Evolutionary conservation across 2,888 invertebrate genomes (phyloP), one percentile per base, ranked within the genome.

Genomic region (Crocallis elinguaria): DNA sequence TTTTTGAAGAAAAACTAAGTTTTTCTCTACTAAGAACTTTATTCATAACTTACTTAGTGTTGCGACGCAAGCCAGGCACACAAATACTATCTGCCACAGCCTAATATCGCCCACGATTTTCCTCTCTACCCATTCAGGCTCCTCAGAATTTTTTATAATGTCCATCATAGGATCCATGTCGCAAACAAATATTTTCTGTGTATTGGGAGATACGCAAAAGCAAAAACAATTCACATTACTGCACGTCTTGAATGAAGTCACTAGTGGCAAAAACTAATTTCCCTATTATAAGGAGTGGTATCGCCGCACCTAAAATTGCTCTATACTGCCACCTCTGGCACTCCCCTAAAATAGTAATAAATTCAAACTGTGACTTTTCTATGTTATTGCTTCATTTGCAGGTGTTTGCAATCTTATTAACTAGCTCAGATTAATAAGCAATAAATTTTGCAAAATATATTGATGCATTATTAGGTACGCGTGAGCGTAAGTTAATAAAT

Each of bases 31-130:
- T n/a, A n/a, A n/a, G n/a, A n/a, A n/a, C n/a, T 25, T 25, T n/a
- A 25, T 25, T 7, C 9, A 29, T 9, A 8, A 84, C 91, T 86
- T 88, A 96, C 96, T 92, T 57, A 95, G 71, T 52, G 93, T 84
- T 39, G 94, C 86, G 53, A 95, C 74, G 43, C 93, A 93, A 38
- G 94, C 94, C 50, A 95, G 86, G 71, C 94, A 93, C 57, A 96
- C 87, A 75, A 96, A 95, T 73, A 96, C 93, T 49, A 96, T 91
- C 78, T 97, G 97, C 97, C 97, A 97, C 43, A 95, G 92, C 60
- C 96, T 92, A 71, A 97, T 93, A 17, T 94, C 94, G 45, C 94
- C 94, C 32, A 94, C 81, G 19, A 95, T 92, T 49, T 92, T 87
- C 61, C 90, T 92, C 80, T 97, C 97, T 50, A 97, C 92, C 96